Evolutionary conservation across 1,140 invertebrate species (phyloP), one percentile per base, ranked within the genome.

Genomic region (Camponotus pennsylvanicus): DNA sequence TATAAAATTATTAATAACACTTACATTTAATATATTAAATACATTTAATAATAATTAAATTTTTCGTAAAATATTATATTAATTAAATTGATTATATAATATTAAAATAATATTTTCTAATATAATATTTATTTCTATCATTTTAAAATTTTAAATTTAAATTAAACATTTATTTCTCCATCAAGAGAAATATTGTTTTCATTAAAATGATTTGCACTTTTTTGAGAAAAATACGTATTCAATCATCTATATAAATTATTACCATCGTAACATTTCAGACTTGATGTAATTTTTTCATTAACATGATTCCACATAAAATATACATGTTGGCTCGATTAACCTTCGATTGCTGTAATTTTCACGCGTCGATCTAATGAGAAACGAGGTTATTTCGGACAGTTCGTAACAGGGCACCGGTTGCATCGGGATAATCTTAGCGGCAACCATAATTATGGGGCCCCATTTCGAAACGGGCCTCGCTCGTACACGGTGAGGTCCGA

Each of bases 371-470:
- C 79, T 75, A 83, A 83, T 75, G 79, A 63, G 79, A 61, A 83
- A 83, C 79, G 40, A 63, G 55, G 55, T 83, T 71, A 71, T 45
- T 75, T 59, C 49, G 37, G 67, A 84, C 88, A 69, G 85, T 52
- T 80, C 57, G 84, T 78, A 70, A 76, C 78, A 73, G 52, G 78
- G 70, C 45, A 71, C 37, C 75, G 61, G 52, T 52, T 63, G 76
- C 32, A 80, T 8, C 13, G 61, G 85, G 34, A 77, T 77, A 87
- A 89, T 90, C 80, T 89, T 70, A 70, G 57, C 32, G 55, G 79
- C 55, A 61, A 40, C 80, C 27, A 59, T 90, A 90, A 90, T 90
- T 88, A 90, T 75, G 88, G 85, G 85, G 71, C 73, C 86, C 80
- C 75, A 82, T 87, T 87, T 76, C 45, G 34, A 66, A 76, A 79